A percentile compares a stretch with the other conserved stretches of the same genome.
Evolutionary conservation across 2,888 invertebrate genomes (phyloP).

Genomic region (Lithophane leautieri): DNA sequence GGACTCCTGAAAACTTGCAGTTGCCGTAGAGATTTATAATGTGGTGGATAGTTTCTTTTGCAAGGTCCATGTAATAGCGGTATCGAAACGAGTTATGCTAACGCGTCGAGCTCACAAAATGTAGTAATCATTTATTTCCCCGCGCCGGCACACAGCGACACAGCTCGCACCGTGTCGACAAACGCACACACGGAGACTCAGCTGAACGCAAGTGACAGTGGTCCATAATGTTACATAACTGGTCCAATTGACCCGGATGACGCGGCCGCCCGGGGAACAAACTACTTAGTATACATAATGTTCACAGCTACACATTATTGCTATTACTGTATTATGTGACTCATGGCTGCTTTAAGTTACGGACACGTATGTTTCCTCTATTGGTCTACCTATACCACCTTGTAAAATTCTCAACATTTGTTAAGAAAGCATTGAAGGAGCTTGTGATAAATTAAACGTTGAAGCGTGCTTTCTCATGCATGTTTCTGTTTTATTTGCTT

Average conservation of each 20-base stretch:
- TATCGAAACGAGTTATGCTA: conserved; percentile 19
- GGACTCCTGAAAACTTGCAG: not conserved
- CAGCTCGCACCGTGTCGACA: conserved; percentile 2
- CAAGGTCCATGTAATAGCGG: not conserved
- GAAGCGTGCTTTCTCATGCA: conserved; percentile 18
- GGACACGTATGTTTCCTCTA: conserved; percentile 52
- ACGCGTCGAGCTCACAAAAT: conserved; percentile 12
- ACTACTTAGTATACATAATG: conserved; percentile 42
- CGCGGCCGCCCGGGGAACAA: conserved; percentile 63
- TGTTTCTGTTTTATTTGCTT: conserved; percentile 20
- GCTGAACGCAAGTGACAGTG: conserved; percentile 69
- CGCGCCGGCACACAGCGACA: conserved; percentile 37
- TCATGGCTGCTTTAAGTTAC: conserved; percentile 42
- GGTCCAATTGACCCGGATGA: conserved; percentile 82
- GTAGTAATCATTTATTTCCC: conserved; percentile 45
- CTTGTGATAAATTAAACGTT: conserved; percentile 40
- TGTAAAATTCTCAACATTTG: conserved; percentile 24
- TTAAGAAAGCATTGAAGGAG: conserved; percentile 18
- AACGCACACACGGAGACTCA: conserved; percentile 27
- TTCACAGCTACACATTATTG: conserved; percentile 30
- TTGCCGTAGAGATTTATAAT: not conserved
- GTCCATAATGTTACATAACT: conserved; percentile 74
- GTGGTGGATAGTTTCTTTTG: not conserved
- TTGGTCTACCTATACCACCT: conserved; percentile 8
- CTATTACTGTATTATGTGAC: conserved; percentile 35